Evolutionary conservation across 2,888 invertebrate genomes (phyloP), one percentile per base, ranked within the genome.

Genomic region (Macrophya annulata): DNA sequence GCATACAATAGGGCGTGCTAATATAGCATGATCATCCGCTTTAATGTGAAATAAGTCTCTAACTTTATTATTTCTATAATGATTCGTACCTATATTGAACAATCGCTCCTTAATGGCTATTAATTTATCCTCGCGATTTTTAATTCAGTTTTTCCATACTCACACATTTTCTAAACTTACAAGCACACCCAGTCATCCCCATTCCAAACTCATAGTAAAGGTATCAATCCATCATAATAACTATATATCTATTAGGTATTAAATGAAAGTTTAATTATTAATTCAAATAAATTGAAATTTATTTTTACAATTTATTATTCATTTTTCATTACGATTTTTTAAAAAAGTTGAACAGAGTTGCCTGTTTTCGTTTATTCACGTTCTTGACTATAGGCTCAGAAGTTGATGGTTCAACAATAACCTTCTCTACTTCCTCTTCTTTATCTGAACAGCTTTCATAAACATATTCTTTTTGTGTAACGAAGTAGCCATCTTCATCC

Each of bases 401-500:
- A 4, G 62, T 59, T 1, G 79, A 40, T 31, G 25, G 82, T 48
- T 48, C 45, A 9, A 17, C 17, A 21, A 37, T 15, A 8, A 17
- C 48, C n/a, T 4, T n/a, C 48, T 51, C 10, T 17, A 68, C 12
- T 37, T 45, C 82, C 48, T 83, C 82, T 76, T 93, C 92, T 12
- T 92, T 91, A 65, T 93, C 93, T 1, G 91, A 90, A 85, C 90
- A 91, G 85, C 91, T 92, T 85, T 91, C 92, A 85, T 91, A 92
- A 55, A 93, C 91, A 51, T 91, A 91, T 15, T 91, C 91, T 85
- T 93, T 93, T 85, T 91, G 92, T 1, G 93, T 94, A 17, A 92
- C 90, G 51, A 92, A 85, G 85, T 87, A 94, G 21, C 94, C 94
- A 84, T 93, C 93, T 48, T 93, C 93, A 86, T 93, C 93, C 59